These are phyloP conservation scores for Lordiphosa collinella DNA, from an alignment of 1,140 invertebrate genomes.

Conservation along the genomic window DNA sequence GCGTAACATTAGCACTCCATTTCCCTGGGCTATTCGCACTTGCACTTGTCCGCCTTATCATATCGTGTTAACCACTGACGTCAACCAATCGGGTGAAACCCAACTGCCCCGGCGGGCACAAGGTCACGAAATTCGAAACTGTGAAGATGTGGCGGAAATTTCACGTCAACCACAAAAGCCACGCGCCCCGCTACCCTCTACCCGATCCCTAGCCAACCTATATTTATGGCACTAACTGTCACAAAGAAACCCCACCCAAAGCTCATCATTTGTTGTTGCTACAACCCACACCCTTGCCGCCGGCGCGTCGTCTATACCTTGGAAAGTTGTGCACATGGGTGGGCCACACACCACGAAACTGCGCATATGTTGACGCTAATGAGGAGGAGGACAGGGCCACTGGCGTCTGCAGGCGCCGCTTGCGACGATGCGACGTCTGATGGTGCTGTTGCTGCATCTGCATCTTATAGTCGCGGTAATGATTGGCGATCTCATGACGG, in stretches of 20 bases:
- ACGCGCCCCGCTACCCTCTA: no score
- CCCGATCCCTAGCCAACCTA: constrained; percentile 9
- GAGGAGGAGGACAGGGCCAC: constrained; percentile 7
- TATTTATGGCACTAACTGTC: constrained; percentile 42
- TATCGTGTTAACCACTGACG: constrained; percentile 2
- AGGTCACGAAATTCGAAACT: constrained; percentile 46
- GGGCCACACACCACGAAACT: constrained; percentile 52
- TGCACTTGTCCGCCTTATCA: no score
- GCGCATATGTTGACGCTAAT: constrained; percentile 34
- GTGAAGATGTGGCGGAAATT: constrained; percentile 44
- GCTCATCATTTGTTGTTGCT: not conserved
- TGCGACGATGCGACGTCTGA: not conserved
- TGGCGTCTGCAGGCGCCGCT: not conserved
- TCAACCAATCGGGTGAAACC: constrained; percentile 8
- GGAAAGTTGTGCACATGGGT: constrained; percentile 63
- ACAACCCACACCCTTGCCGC: no score
- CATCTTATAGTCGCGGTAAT: constrained; percentile 71
- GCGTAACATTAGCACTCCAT: no score
- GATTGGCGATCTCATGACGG: constrained; percentile 73
- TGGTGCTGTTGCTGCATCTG: constrained; percentile 23
- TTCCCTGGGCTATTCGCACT: no score
- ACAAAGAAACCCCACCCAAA: constrained; percentile 4
- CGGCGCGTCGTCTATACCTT: constrained; percentile 38
- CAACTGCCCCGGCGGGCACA: not conserved
- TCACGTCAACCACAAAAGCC: constrained; percentile 8